phyloP scores from a whole-genome alignment of 2,797 vertebrate genomes.

The Pantherophis alleghaniensis region DNA sequence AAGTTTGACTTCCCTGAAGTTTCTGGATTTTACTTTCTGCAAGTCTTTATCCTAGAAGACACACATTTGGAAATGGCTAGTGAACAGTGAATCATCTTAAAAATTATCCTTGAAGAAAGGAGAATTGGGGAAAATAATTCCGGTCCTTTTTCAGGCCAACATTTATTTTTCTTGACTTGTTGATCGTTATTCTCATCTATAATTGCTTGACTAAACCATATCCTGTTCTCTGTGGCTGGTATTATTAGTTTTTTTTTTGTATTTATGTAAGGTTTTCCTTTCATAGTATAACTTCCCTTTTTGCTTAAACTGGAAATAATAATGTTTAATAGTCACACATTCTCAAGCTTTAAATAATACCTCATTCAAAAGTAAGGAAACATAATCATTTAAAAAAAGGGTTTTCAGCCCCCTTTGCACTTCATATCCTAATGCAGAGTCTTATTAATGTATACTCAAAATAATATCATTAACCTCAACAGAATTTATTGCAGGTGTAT shows the following conservation, averaged over 20 bases:
- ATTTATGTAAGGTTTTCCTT: background rate
- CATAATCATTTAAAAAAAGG: slow-evolving; percentile 11
- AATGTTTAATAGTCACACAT: slow-evolving; percentile 8
- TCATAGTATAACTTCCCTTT: slow-evolving; percentile 30
- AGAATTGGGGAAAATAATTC: background rate
- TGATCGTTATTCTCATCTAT: background rate
- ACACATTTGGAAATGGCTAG: background rate
- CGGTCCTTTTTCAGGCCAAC: background rate
- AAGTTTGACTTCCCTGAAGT: background rate
- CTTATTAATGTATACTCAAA: too few relatives aligned
- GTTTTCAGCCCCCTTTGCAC: background rate
- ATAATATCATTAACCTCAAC: too few relatives aligned
- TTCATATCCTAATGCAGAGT: background rate
- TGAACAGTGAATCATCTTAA: background rate
- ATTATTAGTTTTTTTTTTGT: background rate
- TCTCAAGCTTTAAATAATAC: background rate
- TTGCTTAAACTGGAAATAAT: slow-evolving; percentile 37
- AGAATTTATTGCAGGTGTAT: background rate
- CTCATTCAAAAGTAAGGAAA: slow-evolving; percentile 10
- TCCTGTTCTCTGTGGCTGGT: background rate
- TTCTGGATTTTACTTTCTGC: background rate
- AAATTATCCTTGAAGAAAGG: background rate
- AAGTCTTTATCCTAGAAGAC: background rate
- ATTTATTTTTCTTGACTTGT: background rate
- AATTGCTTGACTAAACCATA: background rate